Evolutionary conservation across 2,888 invertebrate species (phyloP), one percentile per base, ranked within the genome.

Genomic region (Lissonota sp.): DNA sequence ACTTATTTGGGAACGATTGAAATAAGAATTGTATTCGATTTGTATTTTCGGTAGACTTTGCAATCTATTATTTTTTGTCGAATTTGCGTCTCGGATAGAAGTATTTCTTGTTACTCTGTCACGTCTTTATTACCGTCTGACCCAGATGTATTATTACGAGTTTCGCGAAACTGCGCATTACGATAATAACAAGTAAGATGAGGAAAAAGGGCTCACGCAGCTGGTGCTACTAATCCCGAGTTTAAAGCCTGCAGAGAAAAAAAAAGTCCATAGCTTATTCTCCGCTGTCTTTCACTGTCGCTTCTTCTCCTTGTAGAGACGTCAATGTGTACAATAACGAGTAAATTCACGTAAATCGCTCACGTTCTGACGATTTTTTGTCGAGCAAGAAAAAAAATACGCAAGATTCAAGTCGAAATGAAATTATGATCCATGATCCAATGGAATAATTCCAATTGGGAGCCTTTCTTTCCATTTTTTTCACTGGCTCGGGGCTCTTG

Each of bases 261-360:
- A 40, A 46, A 40, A 26, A 49, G 6, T 44, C 0, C 72, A 78
- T 76, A 77, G 83, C 83, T 84, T 85, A 84, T 86, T 83, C 85
- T 83, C 82, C 75, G 82, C 69, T 73, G 26, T 81, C 77, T 85
- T 87, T 86, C 84, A 84, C 84, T 79, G 79, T 80, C 79, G 77
- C 44, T 70, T 66, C 62, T 55, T 26, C 40, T 12, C 26, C 46
- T 62, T 53, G 66, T 40, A 5, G 10, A 46, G 4, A 53, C 4
- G 37, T 12, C 5, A 16, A 67, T 16, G 8, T 42, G 5, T 14
- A 10, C 51, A 5, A 1, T 26, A 26, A 26, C 26, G 26, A 26
- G 3, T 49, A 49, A 49, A 49, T 49, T 49, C 49, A 5, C 49
- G 49, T 12, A 26, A 26, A 26, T 26, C 3, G 26, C 3, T 26